phyloP scores from a whole-genome alignment of 2,888 invertebrate genomes.

The Lagria hirta region DNA sequence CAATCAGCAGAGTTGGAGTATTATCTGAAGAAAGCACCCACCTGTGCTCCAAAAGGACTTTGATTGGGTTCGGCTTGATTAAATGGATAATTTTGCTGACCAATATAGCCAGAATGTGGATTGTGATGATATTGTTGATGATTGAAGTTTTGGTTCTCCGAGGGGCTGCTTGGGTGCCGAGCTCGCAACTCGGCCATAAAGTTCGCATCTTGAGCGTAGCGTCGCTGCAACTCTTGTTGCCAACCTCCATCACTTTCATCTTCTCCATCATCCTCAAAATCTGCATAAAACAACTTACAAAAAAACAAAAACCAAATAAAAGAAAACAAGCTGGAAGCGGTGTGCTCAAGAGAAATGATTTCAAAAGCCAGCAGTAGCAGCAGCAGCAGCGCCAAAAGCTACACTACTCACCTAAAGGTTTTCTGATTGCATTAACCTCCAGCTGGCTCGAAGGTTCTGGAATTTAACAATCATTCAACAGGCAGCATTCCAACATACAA shows the following conservation, averaged over 20 bases:
- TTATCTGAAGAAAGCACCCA: slow-evolving; percentile 38
- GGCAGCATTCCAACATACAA: slow-evolving; percentile 54
- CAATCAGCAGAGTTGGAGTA: slow-evolving; percentile 20
- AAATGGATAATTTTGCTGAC: slow-evolving; percentile 38
- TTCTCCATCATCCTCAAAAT: slow-evolving; percentile 72
- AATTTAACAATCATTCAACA: slow-evolving; percentile 54
- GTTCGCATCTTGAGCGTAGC: slow-evolving; percentile 61
- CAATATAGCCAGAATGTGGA: slow-evolving; percentile 33
- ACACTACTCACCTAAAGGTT: slow-evolving; percentile 60
- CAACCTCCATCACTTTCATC: slow-evolving; percentile 62
- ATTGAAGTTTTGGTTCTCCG: slow-evolving; percentile 37
- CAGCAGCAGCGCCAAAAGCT: too few species aligned
- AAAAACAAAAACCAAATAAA: too few species aligned
- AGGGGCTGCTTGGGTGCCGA: slow-evolving; percentile 54
- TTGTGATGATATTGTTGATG: slow-evolving; percentile 32
- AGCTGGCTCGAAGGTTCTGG: slow-evolving; percentile 48
- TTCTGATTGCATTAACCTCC: slow-evolving; percentile 55
- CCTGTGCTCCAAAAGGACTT: slow-evolving; percentile 42
- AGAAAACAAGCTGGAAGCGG: too few species aligned
- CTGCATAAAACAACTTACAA: slow-evolving; percentile 55
- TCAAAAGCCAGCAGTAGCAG: slow-evolving; percentile 1
- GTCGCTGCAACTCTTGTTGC: slow-evolving; percentile 61
- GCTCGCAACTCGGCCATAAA: slow-evolving; percentile 61
- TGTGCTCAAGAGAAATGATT: background rate
- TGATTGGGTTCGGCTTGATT: slow-evolving; percentile 37